Evolutionary conservation across 2,888 invertebrate species (phyloP).

Genomic region (Thymelicus lineola): DNA sequence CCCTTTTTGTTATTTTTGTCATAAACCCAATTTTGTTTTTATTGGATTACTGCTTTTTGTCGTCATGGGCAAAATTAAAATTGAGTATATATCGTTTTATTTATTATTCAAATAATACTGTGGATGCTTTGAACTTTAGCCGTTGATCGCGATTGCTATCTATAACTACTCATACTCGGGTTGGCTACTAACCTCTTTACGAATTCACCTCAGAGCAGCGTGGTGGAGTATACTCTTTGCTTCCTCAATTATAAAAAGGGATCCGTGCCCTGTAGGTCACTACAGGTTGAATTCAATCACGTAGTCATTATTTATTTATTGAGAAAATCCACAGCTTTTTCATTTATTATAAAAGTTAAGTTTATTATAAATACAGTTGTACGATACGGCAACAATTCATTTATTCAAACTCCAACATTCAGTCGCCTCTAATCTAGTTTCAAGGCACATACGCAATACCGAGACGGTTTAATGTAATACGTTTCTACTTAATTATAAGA

Average conservation of each 20-base stretch:
- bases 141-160: no score
- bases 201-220: no score
- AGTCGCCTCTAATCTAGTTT: neutral
- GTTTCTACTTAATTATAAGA: constrained; percentile 39
- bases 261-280: no score
- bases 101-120: neutral
- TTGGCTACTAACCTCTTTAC: no score
- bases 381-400: neutral
- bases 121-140: neutral
- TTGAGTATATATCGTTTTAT: neutral
- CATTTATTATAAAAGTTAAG: no score
- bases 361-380: neutral
- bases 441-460: neutral
- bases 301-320: no score
- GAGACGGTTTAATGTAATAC: constrained; percentile 25
- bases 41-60: constrained; percentile 6
- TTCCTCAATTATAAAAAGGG: no score
- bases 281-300: no score
- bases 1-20: constrained; percentile 12
- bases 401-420: constrained; percentile 6
- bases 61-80: neutral
- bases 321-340: no score
- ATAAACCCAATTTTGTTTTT: constrained; percentile 14
- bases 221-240: no score
- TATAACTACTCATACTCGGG: no score